Conservation (phyloP, 2,113 vertebrate species). For the Mormyrus iriodes region DNA sequence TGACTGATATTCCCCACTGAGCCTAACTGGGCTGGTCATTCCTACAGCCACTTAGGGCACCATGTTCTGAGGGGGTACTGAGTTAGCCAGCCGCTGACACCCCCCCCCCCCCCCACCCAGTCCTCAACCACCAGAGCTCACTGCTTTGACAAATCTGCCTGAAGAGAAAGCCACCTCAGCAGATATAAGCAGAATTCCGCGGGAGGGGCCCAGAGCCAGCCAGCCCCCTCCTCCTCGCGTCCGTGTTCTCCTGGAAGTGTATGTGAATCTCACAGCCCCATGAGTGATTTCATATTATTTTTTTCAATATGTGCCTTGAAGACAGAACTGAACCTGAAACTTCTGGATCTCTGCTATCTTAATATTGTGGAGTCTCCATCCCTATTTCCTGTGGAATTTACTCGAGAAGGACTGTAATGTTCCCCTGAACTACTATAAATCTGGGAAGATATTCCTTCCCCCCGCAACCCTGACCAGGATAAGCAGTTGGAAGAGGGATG, state of each 20-base stretch:
- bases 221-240: neutral
- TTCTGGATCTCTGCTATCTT: slow-evolving; percentile 42
- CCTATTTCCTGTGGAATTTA: slow-evolving; percentile 43
- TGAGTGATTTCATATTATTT: neutral
- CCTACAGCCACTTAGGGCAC: neutral
- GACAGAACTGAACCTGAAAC: slow-evolving; percentile 1
- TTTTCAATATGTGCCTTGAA: neutral
- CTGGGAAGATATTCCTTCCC: slow-evolving; percentile 47
- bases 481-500: neutral
- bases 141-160: neutral
- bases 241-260: neutral
- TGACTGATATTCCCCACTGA: neutral
- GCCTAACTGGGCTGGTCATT: neutral
- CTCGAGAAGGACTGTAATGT: slow-evolving; percentile 34
- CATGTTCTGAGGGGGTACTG: neutral
- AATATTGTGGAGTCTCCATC: slow-evolving; percentile 50
- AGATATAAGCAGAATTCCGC: neutral
- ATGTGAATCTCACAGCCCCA: neutral
- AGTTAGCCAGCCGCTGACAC: no score
- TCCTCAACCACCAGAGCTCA: neutral
- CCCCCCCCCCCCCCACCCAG: no score
- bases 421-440: slow-evolving; percentile 54
- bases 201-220: neutral
- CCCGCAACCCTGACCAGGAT: slow-evolving; percentile 1
- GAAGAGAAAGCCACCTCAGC: neutral